Percentiles rank a stretch among this genome's conserved stretches.
phyloP scores from a whole-genome alignment of 2,888 invertebrate species.

The Hydrotaea diabolus region DNA sequence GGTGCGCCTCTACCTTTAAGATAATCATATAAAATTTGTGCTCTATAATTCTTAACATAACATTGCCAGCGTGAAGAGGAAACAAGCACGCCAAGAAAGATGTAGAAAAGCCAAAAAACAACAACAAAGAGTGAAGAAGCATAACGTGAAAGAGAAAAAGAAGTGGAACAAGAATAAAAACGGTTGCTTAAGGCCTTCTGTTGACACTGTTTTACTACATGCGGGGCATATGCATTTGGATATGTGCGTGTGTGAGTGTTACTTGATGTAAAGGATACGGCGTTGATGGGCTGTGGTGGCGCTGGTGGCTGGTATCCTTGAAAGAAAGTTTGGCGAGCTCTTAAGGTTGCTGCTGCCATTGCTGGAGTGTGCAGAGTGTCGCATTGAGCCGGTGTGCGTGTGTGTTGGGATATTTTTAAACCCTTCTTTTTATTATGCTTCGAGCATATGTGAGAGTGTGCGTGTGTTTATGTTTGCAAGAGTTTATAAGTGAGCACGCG shows the following conservation, averaged over 20 bases:
- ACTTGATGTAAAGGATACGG: not conserved
- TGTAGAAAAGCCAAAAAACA: not conserved
- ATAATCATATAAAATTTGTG: conserved; percentile 37
- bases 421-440: conserved; percentile 30
- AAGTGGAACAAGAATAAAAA: conserved; percentile 28
- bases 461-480: not conserved
- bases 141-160: not conserved
- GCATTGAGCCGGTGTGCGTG: not conserved
- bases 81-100: not conserved
- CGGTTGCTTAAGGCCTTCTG: conserved; percentile 27
- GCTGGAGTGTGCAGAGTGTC: conserved; percentile 15
- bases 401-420: conserved; percentile 26
- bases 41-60: conserved; percentile 33
- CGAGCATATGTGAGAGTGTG: conserved; percentile 6
- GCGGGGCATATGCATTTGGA: too few relatives aligned
- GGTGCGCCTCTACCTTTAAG: conserved; percentile 22
- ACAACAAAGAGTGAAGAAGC: not conserved
- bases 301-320: conserved; percentile 34
- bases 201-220: conserved; percentile 37
- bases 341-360: not conserved
- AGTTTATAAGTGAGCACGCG: not conserved
- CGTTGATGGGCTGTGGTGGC: not conserved
- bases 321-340: conserved; percentile 15
- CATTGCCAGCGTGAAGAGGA: conserved; percentile 10
- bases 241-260: not conserved